phyloP scores from a whole-genome alignment of 2,888 invertebrate genomes.

The Notodromas monacha region DNA sequence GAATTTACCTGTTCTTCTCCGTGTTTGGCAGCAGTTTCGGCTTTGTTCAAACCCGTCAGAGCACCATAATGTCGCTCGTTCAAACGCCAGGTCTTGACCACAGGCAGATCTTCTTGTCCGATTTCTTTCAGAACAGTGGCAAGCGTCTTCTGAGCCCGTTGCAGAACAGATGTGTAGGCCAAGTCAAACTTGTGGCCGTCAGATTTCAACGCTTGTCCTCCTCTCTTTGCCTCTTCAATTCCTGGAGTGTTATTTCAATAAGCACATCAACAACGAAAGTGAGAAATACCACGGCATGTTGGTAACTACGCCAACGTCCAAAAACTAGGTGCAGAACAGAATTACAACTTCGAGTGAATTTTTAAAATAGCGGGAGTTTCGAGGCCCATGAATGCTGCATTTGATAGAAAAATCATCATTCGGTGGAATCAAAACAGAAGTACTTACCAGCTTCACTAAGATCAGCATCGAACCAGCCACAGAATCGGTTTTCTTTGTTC shows the following conservation, averaged over 20 bases:
- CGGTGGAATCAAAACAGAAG: too few relatives aligned
- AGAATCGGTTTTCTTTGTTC: not conserved
- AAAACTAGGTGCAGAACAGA: too few relatives aligned
- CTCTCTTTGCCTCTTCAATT: conserved; percentile 28
- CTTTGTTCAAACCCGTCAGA: conserved; percentile 48
- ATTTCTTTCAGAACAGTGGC: conserved; percentile 30
- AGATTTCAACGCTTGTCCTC: conserved; percentile 35
- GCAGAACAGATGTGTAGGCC: conserved; percentile 44
- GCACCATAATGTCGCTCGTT: conserved; percentile 65
- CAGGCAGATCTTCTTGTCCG: conserved; percentile 29
- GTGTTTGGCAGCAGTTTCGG: conserved; percentile 48
- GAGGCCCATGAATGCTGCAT: too few relatives aligned
- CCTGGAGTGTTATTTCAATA: too few relatives aligned
- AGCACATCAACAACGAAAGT: too few relatives aligned
- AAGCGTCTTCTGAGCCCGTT: conserved; percentile 39
- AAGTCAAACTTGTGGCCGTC: conserved; percentile 36
- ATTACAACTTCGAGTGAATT: too few relatives aligned
- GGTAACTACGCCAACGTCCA: too few relatives aligned
- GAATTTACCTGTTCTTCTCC: conserved; percentile 51
- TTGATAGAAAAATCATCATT: too few relatives aligned
- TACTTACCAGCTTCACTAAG: not conserved
- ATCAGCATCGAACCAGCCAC: not conserved
- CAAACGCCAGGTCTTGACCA: conserved; percentile 40
- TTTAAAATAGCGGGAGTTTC: too few relatives aligned
- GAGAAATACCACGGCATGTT: too few relatives aligned